Evolutionary conservation across 1,140 invertebrate genomes (phyloP).

Genomic region (Helicorthomorpha holstii): DNA sequence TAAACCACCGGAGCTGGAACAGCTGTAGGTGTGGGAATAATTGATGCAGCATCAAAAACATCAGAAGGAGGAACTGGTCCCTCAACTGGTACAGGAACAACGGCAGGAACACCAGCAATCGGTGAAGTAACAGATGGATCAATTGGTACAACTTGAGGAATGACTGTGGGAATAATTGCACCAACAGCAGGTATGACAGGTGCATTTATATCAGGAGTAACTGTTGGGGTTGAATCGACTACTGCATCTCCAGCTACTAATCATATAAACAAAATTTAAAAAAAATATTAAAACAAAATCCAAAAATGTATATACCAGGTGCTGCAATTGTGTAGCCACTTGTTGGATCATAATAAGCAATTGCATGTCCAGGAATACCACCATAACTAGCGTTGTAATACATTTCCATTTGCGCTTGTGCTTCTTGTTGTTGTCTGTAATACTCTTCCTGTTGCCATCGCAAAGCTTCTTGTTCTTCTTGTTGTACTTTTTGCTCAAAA

Average conservation of each 20-base stretch:
- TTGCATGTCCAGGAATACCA: conserved; percentile 2
- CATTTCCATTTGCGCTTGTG: conserved; percentile 4
- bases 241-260: background rate
- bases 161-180: background rate
- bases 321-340: conserved; percentile 19
- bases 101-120: background rate
- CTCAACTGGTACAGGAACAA: background rate
- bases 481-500: conserved; percentile 54
- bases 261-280: too few relatives aligned
- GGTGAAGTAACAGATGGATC: background rate
- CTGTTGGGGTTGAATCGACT: background rate
- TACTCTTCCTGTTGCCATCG: conserved; percentile 11
- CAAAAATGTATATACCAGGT: conserved; percentile 1
- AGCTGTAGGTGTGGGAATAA: background rate
- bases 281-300: too few relatives aligned
- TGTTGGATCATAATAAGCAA: conserved; percentile 34
- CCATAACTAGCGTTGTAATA: conserved; percentile 6
- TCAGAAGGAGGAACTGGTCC: background rate
- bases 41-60: background rate
- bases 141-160: background rate
- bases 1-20: background rate
- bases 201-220: background rate
- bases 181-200: background rate
- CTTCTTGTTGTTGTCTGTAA: conserved; percentile 12
- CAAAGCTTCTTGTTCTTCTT: conserved; percentile 31